Percentiles rank a stretch among this genome's conserved stretches.
phyloP scores from a whole-genome alignment of 1,140 invertebrate species.

The Drosophila sp. region DNA sequence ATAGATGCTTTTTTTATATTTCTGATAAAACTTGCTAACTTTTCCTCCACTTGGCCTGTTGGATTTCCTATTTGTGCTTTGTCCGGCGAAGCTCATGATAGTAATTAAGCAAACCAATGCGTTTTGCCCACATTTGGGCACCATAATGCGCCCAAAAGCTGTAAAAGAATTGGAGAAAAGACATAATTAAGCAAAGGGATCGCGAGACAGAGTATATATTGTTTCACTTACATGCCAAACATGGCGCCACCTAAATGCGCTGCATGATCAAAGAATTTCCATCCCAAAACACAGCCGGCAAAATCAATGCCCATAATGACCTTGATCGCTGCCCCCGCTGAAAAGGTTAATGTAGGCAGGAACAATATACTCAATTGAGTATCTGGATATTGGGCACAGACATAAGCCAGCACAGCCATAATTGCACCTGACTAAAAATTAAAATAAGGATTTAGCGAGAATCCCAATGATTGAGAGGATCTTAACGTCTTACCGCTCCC shows the following conservation, averaged over 20 bases:
- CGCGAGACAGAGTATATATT: neutral
- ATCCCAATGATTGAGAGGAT: neutral
- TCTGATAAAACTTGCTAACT: constrained; percentile 14
- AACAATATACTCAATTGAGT: constrained; percentile 94
- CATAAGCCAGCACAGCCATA: constrained; percentile 93
- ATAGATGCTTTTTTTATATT: neutral
- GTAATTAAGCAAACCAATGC: constrained; percentile 70
- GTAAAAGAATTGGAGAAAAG: neutral
- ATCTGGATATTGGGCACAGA: constrained; percentile 94
- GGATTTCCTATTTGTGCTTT: constrained; percentile 64
- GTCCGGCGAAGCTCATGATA: constrained; percentile 77
- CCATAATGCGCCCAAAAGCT: constrained; percentile 78
- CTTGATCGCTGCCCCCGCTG: constrained; percentile 93
- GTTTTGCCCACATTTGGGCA: constrained; percentile 74
- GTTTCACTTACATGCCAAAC: constrained; percentile 91
- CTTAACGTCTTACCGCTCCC: constrained; percentile 90
- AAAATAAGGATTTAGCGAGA: constrained; percentile 35
- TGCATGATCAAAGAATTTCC: constrained; percentile 98
- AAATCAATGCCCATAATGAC: constrained; percentile 92
- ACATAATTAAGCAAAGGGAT: neutral
- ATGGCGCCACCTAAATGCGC: constrained; percentile 97
- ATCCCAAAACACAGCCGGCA: constrained; percentile 92
- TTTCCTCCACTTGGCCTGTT: constrained; percentile 29
- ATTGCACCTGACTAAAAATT: constrained; percentile 95
- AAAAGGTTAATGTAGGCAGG: constrained; percentile 93